Evolutionary conservation across 2,113 vertebrate genomes (phyloP).

Genomic region (Erythrocebus patas): DNA sequence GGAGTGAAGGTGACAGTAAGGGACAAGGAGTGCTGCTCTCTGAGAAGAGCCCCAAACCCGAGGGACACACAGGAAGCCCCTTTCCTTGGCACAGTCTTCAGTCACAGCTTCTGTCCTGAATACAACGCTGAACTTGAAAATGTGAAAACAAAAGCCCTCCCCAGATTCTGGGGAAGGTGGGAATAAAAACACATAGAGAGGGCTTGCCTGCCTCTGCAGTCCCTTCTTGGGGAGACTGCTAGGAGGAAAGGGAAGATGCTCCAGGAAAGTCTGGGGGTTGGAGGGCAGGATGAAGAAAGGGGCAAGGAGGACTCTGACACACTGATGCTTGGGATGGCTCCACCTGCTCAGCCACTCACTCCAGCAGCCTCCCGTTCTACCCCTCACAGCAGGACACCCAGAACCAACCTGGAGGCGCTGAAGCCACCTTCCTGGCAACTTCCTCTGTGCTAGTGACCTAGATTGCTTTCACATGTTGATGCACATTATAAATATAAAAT

Average conservation of each 20-base stretch:
- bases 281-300: neutral
- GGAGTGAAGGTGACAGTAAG: neutral
- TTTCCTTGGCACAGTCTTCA: constrained; percentile 60
- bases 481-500: constrained; percentile 86
- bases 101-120: constrained; percentile 46
- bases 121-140: neutral
- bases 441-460: neutral
- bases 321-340: neutral
- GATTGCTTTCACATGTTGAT: constrained; percentile 60
- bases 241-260: neutral
- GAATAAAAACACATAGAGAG: neutral
- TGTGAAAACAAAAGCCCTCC: neutral
- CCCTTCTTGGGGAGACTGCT: neutral
- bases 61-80: constrained; percentile 3
- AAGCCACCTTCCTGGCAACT: neutral
- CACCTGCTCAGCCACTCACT: neutral
- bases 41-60: constrained; percentile 1
- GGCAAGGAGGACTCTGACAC: neutral
- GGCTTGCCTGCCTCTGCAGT: neutral
- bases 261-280: neutral
- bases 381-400: neutral
- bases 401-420: neutral
- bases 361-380: neutral
- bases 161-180: neutral
- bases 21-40: neutral